Conservation (phyloP, 1,140 invertebrate genomes). For the Philotrypesis tridentata region DNA sequence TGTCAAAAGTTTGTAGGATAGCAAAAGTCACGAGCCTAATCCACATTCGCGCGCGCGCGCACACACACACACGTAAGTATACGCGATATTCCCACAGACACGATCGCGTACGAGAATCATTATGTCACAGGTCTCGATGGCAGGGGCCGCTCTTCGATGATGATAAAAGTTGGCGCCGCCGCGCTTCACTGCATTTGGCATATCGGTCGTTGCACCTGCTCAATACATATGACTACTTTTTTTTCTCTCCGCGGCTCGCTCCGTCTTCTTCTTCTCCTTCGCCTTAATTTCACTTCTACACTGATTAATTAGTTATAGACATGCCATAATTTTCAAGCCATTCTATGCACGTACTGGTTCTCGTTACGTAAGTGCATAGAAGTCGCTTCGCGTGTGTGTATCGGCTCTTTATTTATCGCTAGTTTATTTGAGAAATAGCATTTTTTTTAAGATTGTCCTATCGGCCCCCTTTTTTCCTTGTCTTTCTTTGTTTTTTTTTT, state of each 20-base stretch:
- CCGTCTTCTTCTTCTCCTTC: conserved; percentile 26
- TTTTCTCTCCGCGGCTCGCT: not conserved
- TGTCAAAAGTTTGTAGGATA: not conserved
- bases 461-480: not conserved
- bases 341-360: not conserved
- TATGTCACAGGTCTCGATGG: conserved; percentile 8
- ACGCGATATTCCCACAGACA: not conserved
- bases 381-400: not conserved
- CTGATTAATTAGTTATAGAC: conserved; percentile 20
- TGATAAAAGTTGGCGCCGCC: conserved; percentile 32
- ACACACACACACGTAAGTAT: no score
- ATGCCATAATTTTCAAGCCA: not conserved
- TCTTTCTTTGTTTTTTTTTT: no score
- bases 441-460: not conserved
- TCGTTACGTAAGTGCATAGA: not conserved
- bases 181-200: conserved; percentile 13
- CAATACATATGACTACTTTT: not conserved
- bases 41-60: not conserved
- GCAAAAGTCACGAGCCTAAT: not conserved
- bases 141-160: not conserved
- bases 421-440: not conserved
- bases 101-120: not conserved
- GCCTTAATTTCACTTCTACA: no score
- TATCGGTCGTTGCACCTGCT: conserved; percentile 42
- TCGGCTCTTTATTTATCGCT: not conserved